Base-by-base conservation (phyloP, 1,140 invertebrate genomes). In the Conus betulinus region DNA sequence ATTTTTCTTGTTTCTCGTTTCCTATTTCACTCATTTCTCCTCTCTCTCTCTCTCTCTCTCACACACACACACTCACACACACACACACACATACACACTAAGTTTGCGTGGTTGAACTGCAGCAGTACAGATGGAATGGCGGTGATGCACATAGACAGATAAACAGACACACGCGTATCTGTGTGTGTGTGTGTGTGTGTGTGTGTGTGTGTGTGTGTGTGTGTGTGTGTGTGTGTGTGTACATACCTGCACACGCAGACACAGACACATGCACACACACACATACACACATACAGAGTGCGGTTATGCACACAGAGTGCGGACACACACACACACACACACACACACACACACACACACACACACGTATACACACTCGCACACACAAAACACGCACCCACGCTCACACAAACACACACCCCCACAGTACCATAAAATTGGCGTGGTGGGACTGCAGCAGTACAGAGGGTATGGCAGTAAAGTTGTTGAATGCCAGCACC, bases 401-500 rank as follows among this genome's bases (percentile, higher is more conserved):
- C 60, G 6, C 57, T 60, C 79, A 6, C 39, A n/a, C n/a, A 20
- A 11, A 52, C 79, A 81, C 6, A 81, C 23, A 81, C n/a, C 55
- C 52, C 7, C 82, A 84, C 82, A n/a, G 63, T 67, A 90, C 89
- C 89, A 57, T 87, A 52, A 85, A 91, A 52, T 74, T 63, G 55
- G 92, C 87, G 87, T 92, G 90, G 23, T 92, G 91, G 7, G 91
- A 88, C 67, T 93, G 92, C 27, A 93, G 90, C 5, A 94, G 89
- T 15, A 94, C 92, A 5, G 84, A 83, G 13, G 95, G 95, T 8
- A 95, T 89, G 23, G 91, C 89, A 15, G 92, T 88, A 88, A 95
- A 95, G 83, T 92, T 90, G 91, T 95, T 95, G 89, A 95, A 95
- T 23, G 95, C 95, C 25, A 95, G 91, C 17, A 95, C 94, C 51